Evolutionary conservation across 2,113 vertebrate genomes (phyloP).

Genomic region (Pogona vitticeps): DNA sequence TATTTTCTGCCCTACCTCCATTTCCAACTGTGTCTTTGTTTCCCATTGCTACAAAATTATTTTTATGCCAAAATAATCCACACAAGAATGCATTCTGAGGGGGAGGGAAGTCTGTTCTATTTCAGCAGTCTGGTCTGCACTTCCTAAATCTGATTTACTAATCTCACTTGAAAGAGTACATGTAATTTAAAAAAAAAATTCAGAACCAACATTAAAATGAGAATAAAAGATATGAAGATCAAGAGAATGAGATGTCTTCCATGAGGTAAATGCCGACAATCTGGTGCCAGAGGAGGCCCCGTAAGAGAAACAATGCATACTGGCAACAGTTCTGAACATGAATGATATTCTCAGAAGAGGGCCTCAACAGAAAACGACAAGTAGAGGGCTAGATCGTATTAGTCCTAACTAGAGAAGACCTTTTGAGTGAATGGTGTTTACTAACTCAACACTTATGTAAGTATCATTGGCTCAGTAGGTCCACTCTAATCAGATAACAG

Average conservation of each 20-base stretch:
- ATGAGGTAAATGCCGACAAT: not conserved
- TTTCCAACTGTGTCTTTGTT: conserved; percentile 38
- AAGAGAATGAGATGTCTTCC: conserved; percentile 28
- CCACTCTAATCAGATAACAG: too few species aligned
- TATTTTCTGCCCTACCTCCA: conserved; percentile 49
- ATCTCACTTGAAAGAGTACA: conserved; percentile 26
- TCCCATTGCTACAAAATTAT: conserved; percentile 56
- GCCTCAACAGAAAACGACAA: not conserved
- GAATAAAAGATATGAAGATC: conserved; percentile 32
- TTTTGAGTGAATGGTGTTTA: too few species aligned
- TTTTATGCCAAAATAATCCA: conserved; percentile 66
- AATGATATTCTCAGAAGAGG: not conserved
- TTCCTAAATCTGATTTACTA: conserved; percentile 47
- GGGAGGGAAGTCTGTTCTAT: conserved; percentile 45
- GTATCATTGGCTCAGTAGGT: too few species aligned
- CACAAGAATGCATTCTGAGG: conserved; percentile 60
- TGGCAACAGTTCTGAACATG: not conserved
- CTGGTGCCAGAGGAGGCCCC: not conserved
- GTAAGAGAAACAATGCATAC: not conserved
- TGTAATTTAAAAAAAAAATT: conserved; percentile 27
- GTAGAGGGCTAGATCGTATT: too few species aligned
- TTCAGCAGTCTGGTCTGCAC: conserved; percentile 48
- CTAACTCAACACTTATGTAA: too few species aligned
- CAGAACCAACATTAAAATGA: conserved; percentile 41
- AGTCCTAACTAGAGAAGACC: too few species aligned